Conservation (phyloP, 1,140 invertebrate genomes). For the Phymastichus coffea region DNA sequence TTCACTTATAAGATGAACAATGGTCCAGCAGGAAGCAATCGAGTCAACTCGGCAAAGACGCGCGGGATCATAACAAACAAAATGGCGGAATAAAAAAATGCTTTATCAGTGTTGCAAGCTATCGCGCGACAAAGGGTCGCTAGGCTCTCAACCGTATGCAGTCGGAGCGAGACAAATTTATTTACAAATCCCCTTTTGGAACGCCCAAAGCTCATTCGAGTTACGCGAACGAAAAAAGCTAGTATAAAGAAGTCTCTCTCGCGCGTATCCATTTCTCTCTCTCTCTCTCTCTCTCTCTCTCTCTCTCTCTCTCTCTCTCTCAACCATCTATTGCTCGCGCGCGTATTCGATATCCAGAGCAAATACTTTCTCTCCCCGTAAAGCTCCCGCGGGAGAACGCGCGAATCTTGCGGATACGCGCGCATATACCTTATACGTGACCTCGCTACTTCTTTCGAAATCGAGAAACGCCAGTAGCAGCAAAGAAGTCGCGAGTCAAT, state of each 20-base stretch:
- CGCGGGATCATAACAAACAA: too few relatives aligned
- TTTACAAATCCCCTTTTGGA: conserved; percentile 2
- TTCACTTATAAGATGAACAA: too few relatives aligned
- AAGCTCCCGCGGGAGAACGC: conserved; percentile 1
- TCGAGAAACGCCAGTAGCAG: neutral
- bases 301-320: neutral
- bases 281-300: too few relatives aligned
- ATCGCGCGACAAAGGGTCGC: too few relatives aligned
- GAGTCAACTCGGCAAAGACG: too few relatives aligned
- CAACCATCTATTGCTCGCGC: conserved; percentile 3
- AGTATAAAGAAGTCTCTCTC: too few relatives aligned
- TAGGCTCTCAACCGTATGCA: too few relatives aligned
- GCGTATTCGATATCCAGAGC: conserved; percentile 8
- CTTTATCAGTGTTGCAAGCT: too few relatives aligned
- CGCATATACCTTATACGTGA: conserved; percentile 4
- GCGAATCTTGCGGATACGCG: conserved; percentile 1
- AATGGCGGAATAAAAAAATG: too few relatives aligned
- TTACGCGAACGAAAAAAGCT: neutral
- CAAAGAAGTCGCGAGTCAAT: neutral
- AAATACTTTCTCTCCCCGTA: neutral
- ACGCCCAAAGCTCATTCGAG: neutral
- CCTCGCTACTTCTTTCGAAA: neutral
- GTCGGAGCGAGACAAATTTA: too few relatives aligned
- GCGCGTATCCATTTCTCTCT: too few relatives aligned
- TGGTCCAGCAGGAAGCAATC: too few relatives aligned